Base-by-base conservation (phyloP, 2,888 invertebrate species). In the Dendrolimus pini region DNA sequence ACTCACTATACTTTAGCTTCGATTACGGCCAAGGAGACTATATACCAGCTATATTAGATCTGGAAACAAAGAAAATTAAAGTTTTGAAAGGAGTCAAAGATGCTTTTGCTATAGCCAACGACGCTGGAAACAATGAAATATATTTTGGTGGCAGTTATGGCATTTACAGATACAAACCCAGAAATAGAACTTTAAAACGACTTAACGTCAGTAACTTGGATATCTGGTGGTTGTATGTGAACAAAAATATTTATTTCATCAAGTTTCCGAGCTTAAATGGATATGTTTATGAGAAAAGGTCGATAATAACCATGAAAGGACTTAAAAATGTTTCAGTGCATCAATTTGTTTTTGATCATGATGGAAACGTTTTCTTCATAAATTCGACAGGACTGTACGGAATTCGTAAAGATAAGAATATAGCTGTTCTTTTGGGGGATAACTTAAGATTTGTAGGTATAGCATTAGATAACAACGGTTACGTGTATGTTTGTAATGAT, bases 141-240 rank as follows among this genome's bases (percentile, higher is more conserved):
- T 87, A 81, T 63, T 87, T 89, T 57, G 89, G 88, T 1, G 89
- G 89, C 0, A 85, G 80, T 58, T 71, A 83, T 55, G 89, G 89
- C 0, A 82, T 89, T 56, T 88, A 88, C 66, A 84, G 67, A 65
- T 88, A 84, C 66, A 73, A 71, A 53, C 63, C 81, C 0, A 12
- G 7, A 0, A 52, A 59, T 0, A 84, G 77, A 59, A 69, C 59
- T 7, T 65, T 88, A 14, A 75, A 74, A 47, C 71, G 79, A 13
- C 64, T 88, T 0, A 76, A 77, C 3, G 62, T 80, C 1, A 69
- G 64, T 1, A 76, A 85, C 62, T 65, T 89, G 18, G 89, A 89
- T 55, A 72, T 89, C 9, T 89, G 89, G 88, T 88, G 88, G 88
- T 47, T 89, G 3, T 74, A 73, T 41, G 66, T 84, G 1, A 83